phyloP scores from a whole-genome alignment of 2,113 vertebrate genomes.

The Monarcha castaneiventris region DNA sequence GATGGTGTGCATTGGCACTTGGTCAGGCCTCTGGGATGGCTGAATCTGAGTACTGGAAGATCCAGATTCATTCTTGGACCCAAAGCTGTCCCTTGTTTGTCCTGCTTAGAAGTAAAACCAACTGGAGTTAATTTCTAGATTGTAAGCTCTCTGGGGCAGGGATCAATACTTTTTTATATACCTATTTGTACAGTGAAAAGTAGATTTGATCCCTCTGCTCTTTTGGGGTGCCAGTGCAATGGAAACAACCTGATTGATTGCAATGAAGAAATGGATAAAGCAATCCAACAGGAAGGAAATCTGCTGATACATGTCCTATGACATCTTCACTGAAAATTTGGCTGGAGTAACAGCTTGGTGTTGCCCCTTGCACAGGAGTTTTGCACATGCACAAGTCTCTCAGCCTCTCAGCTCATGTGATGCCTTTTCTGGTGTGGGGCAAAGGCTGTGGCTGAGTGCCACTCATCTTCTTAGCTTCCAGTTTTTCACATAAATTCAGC shows the following conservation, averaged over 20 bases:
- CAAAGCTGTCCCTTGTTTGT: not conserved
- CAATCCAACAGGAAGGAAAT: not conserved
- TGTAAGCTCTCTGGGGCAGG: constrained; percentile 57
- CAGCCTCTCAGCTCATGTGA: not conserved
- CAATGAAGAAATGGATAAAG: not conserved
- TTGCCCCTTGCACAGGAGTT: not conserved
- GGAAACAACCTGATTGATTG: not conserved
- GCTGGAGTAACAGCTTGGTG: not conserved
- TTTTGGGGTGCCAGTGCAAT: not conserved
- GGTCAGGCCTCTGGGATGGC: not conserved
- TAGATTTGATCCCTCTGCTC: not conserved
- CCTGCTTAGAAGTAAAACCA: not conserved
- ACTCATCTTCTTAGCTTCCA: not conserved
- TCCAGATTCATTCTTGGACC: not conserved
- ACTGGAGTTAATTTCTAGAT: constrained; percentile 19
- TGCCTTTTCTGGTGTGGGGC: not conserved
- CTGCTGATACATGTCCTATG: not conserved
- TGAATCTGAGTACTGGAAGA: constrained; percentile 26
- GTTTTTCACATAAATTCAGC: not conserved
- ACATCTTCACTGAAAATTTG: not conserved
- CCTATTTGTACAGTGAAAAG: not conserved
- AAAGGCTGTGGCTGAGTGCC: not conserved
- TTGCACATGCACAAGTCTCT: not conserved
- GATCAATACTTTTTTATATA: not conserved
- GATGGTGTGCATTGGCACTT: not conserved